Conservation (phyloP, 2,888 invertebrate genomes). For the Tetranychus truncatus region DNA sequence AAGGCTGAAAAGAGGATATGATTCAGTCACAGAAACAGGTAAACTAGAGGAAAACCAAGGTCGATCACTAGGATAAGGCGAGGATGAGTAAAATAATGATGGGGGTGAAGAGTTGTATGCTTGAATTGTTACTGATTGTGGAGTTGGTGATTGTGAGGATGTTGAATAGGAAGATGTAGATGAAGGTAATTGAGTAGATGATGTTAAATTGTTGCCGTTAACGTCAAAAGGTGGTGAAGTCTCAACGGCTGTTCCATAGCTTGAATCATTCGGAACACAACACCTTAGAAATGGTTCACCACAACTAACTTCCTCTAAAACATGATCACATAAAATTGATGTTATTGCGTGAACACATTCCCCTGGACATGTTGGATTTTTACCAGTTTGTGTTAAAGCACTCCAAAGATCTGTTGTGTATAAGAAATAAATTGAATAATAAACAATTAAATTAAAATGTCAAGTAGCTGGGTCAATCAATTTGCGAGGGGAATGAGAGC, state of each 20-base stretch:
- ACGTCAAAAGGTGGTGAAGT: constrained; percentile 25
- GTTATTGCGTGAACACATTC: constrained; percentile 69
- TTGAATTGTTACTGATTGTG: background rate
- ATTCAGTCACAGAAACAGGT: background rate
- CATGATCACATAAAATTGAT: constrained; percentile 64
- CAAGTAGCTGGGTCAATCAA: too few species aligned
- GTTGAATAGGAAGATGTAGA: background rate
- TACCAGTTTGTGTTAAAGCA: constrained; percentile 63
- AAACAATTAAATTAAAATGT: too few species aligned
- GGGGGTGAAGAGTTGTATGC: constrained; percentile 18
- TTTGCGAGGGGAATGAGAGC: too few species aligned
- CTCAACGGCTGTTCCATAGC: constrained; percentile 26
- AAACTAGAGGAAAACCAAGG: background rate
- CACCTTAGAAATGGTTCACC: constrained; percentile 28
- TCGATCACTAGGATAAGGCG: background rate
- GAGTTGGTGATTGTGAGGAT: background rate
- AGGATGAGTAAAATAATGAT: constrained; percentile 13
- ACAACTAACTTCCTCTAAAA: constrained; percentile 33
- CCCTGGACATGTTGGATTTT: constrained; percentile 60
- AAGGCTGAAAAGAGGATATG: constrained; percentile 15
- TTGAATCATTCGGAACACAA: constrained; percentile 26
- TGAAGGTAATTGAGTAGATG: background rate
- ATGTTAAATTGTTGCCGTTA: background rate
- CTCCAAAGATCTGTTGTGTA: constrained; percentile 52
- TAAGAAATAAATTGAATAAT: background rate